phyloP scores from a whole-genome alignment of 2,113 vertebrate genomes.

The Zapus hudsonius region DNA sequence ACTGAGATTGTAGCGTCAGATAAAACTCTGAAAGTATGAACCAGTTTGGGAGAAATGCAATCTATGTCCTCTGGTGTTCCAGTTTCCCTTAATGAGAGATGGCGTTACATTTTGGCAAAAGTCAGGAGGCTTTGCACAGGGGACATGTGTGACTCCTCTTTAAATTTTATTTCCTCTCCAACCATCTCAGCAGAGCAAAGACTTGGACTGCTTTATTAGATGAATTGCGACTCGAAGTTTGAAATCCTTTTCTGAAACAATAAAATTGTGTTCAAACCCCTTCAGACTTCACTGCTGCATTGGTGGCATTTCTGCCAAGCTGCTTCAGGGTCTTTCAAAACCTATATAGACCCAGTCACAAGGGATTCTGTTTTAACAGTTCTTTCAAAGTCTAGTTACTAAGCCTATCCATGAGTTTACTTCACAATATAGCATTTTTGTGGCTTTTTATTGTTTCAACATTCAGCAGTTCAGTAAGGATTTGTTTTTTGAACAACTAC shows the following conservation, averaged over 20 bases:
- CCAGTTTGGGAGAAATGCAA: background rate
- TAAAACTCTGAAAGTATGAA: background rate
- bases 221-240: slow-evolving; percentile 35
- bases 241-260: slow-evolving; percentile 9
- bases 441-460: slow-evolving; percentile 40
- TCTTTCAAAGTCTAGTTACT: slow-evolving; percentile 48
- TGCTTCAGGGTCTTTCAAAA: slow-evolving; percentile 47
- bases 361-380: slow-evolving; percentile 40
- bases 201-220: slow-evolving; percentile 52
- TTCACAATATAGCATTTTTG: slow-evolving; percentile 39
- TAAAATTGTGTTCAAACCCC: slow-evolving; percentile 26
- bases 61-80: background rate
- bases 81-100: background rate
- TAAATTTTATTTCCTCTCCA: background rate
- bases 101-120: slow-evolving; percentile 17
- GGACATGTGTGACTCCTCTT: background rate
- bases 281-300: background rate
- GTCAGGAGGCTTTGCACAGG: background rate
- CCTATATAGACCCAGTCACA: background rate
- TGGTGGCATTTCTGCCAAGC: slow-evolving; percentile 11
- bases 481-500: slow-evolving; percentile 21
- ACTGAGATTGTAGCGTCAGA: background rate
- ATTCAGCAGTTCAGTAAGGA: background rate
- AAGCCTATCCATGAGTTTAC: slow-evolving; percentile 47
- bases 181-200: background rate